Evolutionary conservation across 2,888 invertebrate species (phyloP).

Genomic region (Heliconius charithonia): DNA sequence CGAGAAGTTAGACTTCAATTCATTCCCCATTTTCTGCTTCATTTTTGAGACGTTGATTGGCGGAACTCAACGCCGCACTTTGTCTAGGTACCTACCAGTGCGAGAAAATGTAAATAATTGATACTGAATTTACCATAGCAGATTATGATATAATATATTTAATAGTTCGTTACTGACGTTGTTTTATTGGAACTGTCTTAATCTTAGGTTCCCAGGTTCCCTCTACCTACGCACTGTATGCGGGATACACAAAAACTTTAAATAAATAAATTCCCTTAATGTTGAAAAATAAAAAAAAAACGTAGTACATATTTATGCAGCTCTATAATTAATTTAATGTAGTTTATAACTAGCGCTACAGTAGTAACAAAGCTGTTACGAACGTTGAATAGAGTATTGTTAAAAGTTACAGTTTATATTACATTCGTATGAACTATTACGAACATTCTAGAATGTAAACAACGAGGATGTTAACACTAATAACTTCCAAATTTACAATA

Average conservation of each 20-base stretch:
- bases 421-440: neutral
- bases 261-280: too few relatives aligned
- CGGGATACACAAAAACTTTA: too few relatives aligned
- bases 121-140: neutral
- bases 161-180: neutral
- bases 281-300: too few relatives aligned
- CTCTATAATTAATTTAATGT: too few relatives aligned
- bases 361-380: neutral
- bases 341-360: neutral
- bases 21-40: neutral
- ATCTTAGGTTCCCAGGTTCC: too few relatives aligned
- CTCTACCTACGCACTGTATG: too few relatives aligned
- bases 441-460: constrained; percentile 13
- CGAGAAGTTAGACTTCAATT: neutral
- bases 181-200: too few relatives aligned
- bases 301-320: too few relatives aligned
- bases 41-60: neutral
- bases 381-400: neutral
- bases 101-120: neutral
- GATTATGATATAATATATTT: neutral
- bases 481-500: constrained; percentile 15
- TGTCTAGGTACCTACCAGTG: neutral
- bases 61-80: neutral
- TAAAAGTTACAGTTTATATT: neutral
- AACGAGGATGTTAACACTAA: neutral